Evolutionary conservation across 2,113 vertebrate species (phyloP), one percentile per base, ranked within the genome.

Genomic region (Salvelinus namaycush): DNA sequence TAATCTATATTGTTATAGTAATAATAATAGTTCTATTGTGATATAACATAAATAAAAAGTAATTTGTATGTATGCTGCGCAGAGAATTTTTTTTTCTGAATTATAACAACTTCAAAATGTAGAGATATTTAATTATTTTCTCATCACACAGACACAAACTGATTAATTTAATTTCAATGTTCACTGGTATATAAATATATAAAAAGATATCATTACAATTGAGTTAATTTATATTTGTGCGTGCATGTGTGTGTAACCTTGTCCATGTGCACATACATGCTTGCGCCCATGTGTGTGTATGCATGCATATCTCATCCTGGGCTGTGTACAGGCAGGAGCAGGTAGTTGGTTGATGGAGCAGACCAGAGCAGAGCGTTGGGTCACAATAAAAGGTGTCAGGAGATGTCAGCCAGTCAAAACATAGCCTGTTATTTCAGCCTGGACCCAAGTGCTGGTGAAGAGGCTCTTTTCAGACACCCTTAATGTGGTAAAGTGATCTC

Each of bases 391-490:
- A 92, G 91, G 88, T 92, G 92, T 89, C 92, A 90, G 91, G 88
- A 92, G 91, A 87, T 92, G 92, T 89, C 92, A 90, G 91, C 88
- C 90, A 93, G 92, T 94, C 93, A 94, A 93, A 94, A 94, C 92
- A 94, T 84, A 84, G 75, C 79, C 86, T 48, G 91, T 91, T 91
- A 87, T 86, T 88, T 87, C 86, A 90, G 83, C 73, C 87, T 83
- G 82, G 89, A 83, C 88, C 91, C 86, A 88, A 93, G 88, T 89
- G 87, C 83, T 76, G 83, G 81, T 92, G 90, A 93, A 94, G 92
- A 93, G 93, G 83, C 87, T 91, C 93, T 91, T 93, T 93, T 94
- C 90, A 93, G 89, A 78, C 87, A 16, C 86, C 78, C 89, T 89
- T 90, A 90, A 92, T 89, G 88, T 91, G 88, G 91, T 94, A 91